phyloP scores from a whole-genome alignment of 1,140 invertebrate genomes.

The Tyrophagus putrescentiae region DNA sequence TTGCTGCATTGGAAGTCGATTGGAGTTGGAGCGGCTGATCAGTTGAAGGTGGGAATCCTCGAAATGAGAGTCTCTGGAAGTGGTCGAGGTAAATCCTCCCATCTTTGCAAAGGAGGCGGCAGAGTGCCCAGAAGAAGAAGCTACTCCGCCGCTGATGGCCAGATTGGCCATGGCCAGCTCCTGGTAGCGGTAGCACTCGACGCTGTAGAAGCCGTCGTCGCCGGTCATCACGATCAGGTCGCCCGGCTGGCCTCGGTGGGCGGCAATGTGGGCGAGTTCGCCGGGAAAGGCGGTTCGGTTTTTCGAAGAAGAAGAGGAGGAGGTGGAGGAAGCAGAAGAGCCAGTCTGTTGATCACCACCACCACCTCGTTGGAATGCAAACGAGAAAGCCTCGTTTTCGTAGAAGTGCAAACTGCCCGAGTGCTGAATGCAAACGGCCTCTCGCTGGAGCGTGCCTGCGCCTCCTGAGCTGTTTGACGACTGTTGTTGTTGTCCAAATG shows the following conservation, averaged over 20 bases:
- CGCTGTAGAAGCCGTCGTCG: slow-evolving; percentile 52
- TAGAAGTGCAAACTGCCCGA: slow-evolving; percentile 69
- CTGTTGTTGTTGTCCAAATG: slow-evolving; percentile 60
- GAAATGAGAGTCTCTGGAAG: too few relatives aligned
- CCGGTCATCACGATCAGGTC: slow-evolving; percentile 62
- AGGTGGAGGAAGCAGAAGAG: too few relatives aligned
- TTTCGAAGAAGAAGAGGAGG: too few relatives aligned
- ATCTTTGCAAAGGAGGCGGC: too few relatives aligned
- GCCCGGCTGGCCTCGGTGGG: too few relatives aligned
- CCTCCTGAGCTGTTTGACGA: slow-evolving; percentile 25
- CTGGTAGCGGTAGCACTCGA: slow-evolving; percentile 63
- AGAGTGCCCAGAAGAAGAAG: too few relatives aligned
- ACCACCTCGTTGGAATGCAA: not conserved
- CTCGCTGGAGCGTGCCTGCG: slow-evolving; percentile 35
- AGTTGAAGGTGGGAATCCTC: too few relatives aligned
- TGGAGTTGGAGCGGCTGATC: too few relatives aligned
- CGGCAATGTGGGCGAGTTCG: slow-evolving; percentile 55
- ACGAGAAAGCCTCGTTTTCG: slow-evolving; percentile 63
- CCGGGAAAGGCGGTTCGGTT: slow-evolving; percentile 58
- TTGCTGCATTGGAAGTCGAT: too few relatives aligned
- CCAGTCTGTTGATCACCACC: not conserved
- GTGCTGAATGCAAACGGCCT: slow-evolving; percentile 71
- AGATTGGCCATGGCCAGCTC: slow-evolving; percentile 34
- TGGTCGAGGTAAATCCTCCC: not conserved
- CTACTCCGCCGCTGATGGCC: not conserved